phyloP scores from a whole-genome alignment of 2,797 vertebrate genomes.

The Epinephelus malabaricus region DNA sequence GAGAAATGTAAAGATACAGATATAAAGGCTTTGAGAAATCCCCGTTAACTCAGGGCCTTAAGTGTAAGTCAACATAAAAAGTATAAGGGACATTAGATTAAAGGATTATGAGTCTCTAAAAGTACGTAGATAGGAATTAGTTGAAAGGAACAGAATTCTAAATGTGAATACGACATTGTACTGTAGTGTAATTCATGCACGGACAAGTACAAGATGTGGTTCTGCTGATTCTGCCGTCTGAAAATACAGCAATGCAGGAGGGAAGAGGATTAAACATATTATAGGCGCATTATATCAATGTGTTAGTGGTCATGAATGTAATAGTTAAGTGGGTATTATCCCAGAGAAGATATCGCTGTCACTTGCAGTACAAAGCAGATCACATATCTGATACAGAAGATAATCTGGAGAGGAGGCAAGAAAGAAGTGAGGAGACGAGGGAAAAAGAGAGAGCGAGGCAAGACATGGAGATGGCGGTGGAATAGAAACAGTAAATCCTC shows the following conservation, averaged over 20 bases:
- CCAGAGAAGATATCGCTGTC: conserved; percentile 26
- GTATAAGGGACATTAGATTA: conserved; percentile 4
- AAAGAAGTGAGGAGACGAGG: neutral
- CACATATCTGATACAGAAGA: conserved; percentile 45
- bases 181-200: conserved; percentile 8
- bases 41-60: neutral
- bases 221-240: conserved; percentile 35
- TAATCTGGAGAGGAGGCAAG: conserved; percentile 25
- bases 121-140: neutral
- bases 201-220: conserved; percentile 3
- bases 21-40: neutral
- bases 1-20: neutral
- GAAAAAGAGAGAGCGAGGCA: neutral
- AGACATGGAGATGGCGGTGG: conserved; percentile 42
- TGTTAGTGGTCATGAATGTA: conserved; percentile 53
- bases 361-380: conserved; percentile 57
- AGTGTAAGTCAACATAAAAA: neutral
- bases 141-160: conserved; percentile 1
- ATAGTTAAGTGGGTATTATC: conserved; percentile 55
- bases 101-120: conserved; percentile 11
- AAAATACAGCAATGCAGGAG: conserved; percentile 22
- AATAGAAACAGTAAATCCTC: conserved; percentile 54
- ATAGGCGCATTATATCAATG: conserved; percentile 48
- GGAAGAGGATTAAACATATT: conserved; percentile 49
- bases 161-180: neutral